Evolutionary conservation across 1,140 invertebrate genomes (phyloP).

Genomic region (Orussus abietinus): DNA sequence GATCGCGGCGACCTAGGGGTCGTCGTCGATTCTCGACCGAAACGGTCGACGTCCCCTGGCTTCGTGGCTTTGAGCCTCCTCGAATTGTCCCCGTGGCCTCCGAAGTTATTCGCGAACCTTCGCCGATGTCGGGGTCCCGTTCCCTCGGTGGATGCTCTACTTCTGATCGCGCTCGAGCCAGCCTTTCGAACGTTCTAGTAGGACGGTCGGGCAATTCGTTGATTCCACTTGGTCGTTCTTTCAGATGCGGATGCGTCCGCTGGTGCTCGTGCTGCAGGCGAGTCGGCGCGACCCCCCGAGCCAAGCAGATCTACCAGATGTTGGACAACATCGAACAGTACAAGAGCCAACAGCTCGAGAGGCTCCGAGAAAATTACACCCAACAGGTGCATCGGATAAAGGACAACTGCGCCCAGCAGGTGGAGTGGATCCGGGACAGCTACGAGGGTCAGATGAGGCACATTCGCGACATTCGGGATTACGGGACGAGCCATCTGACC

Average conservation of each 20-base stretch:
- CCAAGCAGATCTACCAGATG: slow-evolving; percentile 79
- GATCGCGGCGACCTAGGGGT: too few species aligned
- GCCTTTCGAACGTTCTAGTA: too few species aligned
- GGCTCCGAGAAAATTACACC: slow-evolving; percentile 86
- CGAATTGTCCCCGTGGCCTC: too few species aligned
- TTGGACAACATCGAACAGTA: slow-evolving; percentile 87
- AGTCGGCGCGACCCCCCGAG: slow-evolving; percentile 67
- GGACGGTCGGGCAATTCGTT: too few species aligned
- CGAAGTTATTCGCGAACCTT: background rate
- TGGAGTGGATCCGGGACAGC: slow-evolving; percentile 89
- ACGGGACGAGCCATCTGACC: slow-evolving; percentile 81
- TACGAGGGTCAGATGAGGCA: slow-evolving; percentile 85
- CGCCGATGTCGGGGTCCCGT: too few species aligned
- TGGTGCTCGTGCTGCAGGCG: slow-evolving; percentile 67
- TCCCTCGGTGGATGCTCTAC: too few species aligned
- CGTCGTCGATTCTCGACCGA: too few species aligned
- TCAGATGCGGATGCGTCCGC: slow-evolving; percentile 59
- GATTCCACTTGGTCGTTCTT: too few species aligned
- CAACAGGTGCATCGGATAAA: slow-evolving; percentile 85
- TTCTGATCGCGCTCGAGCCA: too few species aligned
- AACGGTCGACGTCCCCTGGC: too few species aligned
- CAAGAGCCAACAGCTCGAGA: slow-evolving; percentile 82
- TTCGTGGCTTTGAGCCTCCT: too few species aligned
- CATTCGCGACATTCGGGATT: slow-evolving; percentile 83
- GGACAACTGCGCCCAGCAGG: slow-evolving; percentile 88